Conservation (phyloP, 2,113 vertebrate genomes). For the Daphoenositta chrysoptera region DNA sequence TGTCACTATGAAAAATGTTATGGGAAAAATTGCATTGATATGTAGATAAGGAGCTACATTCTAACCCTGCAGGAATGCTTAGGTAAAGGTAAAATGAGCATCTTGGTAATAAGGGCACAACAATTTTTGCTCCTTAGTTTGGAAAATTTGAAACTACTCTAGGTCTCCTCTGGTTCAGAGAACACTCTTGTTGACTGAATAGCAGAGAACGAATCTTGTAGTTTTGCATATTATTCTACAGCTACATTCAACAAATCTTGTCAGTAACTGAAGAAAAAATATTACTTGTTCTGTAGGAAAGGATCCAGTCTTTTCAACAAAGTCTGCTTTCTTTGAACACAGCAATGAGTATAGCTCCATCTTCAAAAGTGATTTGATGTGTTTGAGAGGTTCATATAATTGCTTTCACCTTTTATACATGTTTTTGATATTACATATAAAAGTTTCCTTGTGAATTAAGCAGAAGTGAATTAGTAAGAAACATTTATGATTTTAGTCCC, state of each 20-base stretch:
- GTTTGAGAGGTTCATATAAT: not conserved
- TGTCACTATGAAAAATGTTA: not conserved
- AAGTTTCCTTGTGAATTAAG: not conserved
- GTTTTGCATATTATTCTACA: constrained; percentile 3
- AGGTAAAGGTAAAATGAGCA: not conserved
- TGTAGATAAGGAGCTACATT: not conserved
- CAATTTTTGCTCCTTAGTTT: not conserved
- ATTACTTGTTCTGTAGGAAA: not conserved
- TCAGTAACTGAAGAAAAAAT: constrained; percentile 37
- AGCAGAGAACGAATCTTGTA: not conserved
- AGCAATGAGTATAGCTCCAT: not conserved
- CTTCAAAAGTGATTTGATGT: not conserved
- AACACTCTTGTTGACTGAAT: not conserved
- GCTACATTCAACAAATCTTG: constrained; percentile 13
- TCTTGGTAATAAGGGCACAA: not conserved
- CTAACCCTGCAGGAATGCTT: not conserved
- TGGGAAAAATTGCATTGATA: not conserved
- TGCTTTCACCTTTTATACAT: not conserved
- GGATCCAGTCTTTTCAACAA: not conserved
- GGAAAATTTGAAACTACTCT: not conserved
- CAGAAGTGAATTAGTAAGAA: not conserved
- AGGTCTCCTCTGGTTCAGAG: not conserved
- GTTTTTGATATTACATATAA: not conserved
- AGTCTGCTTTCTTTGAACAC: not conserved
- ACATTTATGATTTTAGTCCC: constrained; percentile 15